phyloP scores from a whole-genome alignment of 2,888 invertebrate species.

The Drosophila sordidula region DNA sequence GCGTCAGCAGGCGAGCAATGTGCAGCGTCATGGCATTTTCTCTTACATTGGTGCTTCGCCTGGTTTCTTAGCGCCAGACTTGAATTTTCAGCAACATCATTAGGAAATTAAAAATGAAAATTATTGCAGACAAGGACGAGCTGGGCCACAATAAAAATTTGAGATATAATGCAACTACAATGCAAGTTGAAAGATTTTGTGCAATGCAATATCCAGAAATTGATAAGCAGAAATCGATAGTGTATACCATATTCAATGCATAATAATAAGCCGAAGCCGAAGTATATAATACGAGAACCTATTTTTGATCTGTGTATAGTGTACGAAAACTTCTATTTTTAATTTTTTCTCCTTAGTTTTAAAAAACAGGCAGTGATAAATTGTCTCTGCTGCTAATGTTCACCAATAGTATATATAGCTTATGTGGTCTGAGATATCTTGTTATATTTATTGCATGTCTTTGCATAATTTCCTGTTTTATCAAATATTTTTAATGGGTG shows the following conservation, averaged over 20 bases:
- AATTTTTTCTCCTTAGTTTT: no score
- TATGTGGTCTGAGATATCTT: no score
- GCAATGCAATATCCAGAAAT: not conserved
- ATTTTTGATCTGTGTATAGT: no score
- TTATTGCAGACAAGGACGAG: slow-evolving; percentile 4
- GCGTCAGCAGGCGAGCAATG: slow-evolving; percentile 55
- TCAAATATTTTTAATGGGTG: no score
- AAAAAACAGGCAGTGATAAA: no score
- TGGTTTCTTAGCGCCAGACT: slow-evolving; percentile 27
- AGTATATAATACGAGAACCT: no score
- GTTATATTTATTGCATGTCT: no score
- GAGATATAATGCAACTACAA: not conserved
- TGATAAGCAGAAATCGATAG: not conserved
- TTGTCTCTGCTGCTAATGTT: no score
- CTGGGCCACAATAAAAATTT: not conserved
- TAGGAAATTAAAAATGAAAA: slow-evolving; percentile 67
- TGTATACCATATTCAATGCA: not conserved
- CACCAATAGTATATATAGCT: no score
- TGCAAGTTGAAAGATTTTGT: not conserved
- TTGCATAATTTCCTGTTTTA: no score
- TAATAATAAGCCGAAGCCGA: no score
- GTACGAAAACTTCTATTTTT: no score
- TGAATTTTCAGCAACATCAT: slow-evolving; percentile 58
- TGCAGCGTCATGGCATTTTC: slow-evolving; percentile 62
- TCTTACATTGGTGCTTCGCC: not conserved